Percentiles rank a stretch among this genome's conserved stretches.
Conservation (phyloP, 2,888 invertebrate genomes). For the Andricus curvator region DNA sequence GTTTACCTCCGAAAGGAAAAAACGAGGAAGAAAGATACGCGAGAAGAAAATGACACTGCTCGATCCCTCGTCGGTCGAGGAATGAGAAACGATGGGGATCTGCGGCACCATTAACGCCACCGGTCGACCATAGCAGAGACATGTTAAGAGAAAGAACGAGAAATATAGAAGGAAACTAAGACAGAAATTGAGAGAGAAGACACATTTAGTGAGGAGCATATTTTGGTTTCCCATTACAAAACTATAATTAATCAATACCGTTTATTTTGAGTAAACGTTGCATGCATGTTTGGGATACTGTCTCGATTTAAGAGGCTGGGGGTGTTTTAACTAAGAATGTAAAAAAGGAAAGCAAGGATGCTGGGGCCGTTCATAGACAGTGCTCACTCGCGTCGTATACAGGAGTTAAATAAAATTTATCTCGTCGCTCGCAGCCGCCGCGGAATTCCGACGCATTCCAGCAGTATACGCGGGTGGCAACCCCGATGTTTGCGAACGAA, state of each 20-base stretch:
- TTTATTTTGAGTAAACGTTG: too few relatives aligned
- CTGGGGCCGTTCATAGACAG: conserved; percentile 23
- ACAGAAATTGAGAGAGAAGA: background rate
- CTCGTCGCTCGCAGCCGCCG: conserved; percentile 66
- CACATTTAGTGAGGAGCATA: background rate
- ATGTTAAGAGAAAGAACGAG: conserved; percentile 27
- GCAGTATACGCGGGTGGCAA: conserved; percentile 58
- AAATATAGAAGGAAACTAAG: conserved; percentile 18
- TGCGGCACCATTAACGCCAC: conserved; percentile 45
- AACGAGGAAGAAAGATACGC: conserved; percentile 48
- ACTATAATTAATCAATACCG: background rate
- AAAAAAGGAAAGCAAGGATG: conserved; percentile 9
- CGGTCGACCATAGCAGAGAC: conserved; percentile 34
- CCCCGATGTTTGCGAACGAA: conserved; percentile 50
- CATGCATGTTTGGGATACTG: background rate
- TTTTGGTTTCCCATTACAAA: background rate
- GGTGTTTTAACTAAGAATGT: background rate
- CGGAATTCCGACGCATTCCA: conserved; percentile 67
- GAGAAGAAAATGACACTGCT: conserved; percentile 53
- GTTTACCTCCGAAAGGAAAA: conserved; percentile 47
- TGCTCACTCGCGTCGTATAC: conserved; percentile 33
- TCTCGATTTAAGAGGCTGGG: background rate
- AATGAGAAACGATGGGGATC: conserved; percentile 51
- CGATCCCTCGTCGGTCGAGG: conserved; percentile 45
- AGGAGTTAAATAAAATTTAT: conserved; percentile 71